A percentile compares a stretch with the other conserved stretches of the same genome.
Conservation (phyloP, 2,797 vertebrate genomes). For the Alosa sapidissima region DNA sequence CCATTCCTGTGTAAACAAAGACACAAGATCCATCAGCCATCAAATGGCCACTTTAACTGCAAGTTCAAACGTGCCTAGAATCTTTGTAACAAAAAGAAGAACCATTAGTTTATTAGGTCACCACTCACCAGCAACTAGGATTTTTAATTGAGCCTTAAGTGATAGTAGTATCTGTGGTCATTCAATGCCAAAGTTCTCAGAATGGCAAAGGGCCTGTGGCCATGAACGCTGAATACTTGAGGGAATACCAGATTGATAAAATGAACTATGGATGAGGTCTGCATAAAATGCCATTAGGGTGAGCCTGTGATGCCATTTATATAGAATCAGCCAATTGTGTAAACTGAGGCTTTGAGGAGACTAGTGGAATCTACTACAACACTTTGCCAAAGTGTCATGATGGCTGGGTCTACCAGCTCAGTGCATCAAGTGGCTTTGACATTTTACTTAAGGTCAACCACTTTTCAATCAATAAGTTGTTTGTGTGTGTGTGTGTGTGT, state of each 20-base stretch:
- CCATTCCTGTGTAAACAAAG: constrained; percentile 66
- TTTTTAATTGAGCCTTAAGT: no score
- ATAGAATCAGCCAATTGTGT: not conserved
- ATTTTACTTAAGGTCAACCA: not conserved
- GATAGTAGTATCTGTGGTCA: no score
- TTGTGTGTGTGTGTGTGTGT: no score
- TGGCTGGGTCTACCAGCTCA: not conserved
- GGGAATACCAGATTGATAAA: not conserved
- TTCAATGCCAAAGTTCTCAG: not conserved
- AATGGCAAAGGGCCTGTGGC: not conserved
- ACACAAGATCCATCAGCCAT: not conserved
- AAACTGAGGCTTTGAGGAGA: not conserved
- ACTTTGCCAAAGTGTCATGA: not conserved
- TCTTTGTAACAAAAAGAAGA: not conserved
- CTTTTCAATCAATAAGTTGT: not conserved
- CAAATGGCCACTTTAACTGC: not conserved
- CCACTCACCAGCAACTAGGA: not conserved
- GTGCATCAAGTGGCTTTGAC: not conserved
- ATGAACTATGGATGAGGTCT: not conserved
- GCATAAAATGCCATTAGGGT: not conserved
- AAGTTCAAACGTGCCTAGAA: not conserved
- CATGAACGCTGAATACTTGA: not conserved
- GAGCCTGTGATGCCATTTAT: not conserved
- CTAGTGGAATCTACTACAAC: not conserved
- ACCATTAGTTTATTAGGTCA: not conserved